These are phyloP conservation scores for Silvanus unidentatus DNA, from an alignment of 2,888 invertebrate species.

Conservation along the genomic window DNA sequence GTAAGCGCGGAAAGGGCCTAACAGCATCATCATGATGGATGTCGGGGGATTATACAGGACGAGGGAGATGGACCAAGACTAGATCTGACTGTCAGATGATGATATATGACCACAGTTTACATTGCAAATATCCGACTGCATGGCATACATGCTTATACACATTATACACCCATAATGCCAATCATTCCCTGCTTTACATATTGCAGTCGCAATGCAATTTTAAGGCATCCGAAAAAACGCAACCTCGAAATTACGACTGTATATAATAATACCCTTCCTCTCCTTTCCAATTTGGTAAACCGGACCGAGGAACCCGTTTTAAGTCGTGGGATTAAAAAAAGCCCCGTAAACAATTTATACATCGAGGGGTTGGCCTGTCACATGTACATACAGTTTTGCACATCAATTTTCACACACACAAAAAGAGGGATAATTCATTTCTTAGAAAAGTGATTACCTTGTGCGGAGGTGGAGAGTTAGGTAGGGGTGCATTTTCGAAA, in stretches of 20 bases:
- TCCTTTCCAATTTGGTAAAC: too few species aligned
- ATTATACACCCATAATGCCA: conserved; percentile 1
- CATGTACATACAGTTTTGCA: neutral
- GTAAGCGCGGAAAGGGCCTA: conserved; percentile 21
- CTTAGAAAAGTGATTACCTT: conserved; percentile 31
- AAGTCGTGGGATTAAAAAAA: conserved; percentile 1
- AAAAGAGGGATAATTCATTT: conserved; percentile 17
- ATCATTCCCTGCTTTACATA: conserved; percentile 1
- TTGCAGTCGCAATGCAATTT: too few species aligned
- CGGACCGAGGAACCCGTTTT: too few species aligned
- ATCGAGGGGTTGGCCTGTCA: neutral
- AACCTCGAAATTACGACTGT: too few species aligned
- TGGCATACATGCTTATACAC: conserved; percentile 2
- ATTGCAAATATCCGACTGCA: conserved; percentile 27
- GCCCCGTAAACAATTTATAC: neutral
- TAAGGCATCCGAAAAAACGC: too few species aligned
- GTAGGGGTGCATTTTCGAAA: too few species aligned
- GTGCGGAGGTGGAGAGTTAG: conserved; percentile 22
- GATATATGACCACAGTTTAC: conserved; percentile 39
- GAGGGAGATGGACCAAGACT: conserved; percentile 39
- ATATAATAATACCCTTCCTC: too few species aligned
- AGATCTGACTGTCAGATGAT: conserved; percentile 41
- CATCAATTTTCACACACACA: conserved; percentile 5
- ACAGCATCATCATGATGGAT: conserved; percentile 37
- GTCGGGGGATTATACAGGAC: conserved; percentile 36